Evolutionary conservation across 1,140 invertebrate species (phyloP).

Genomic region (Drosophila elegans): DNA sequence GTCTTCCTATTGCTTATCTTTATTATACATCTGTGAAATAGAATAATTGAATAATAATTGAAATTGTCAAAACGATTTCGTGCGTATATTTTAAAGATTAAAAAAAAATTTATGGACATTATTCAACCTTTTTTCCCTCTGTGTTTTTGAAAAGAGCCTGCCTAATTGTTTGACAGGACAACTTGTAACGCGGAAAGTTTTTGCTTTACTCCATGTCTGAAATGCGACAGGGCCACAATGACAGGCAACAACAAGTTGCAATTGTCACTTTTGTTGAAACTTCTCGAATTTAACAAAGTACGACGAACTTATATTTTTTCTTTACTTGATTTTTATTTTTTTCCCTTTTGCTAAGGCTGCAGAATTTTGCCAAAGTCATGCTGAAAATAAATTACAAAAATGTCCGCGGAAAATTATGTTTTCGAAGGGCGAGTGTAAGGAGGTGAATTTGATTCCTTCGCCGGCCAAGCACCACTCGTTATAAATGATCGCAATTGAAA

Average conservation of each 20-base stretch:
- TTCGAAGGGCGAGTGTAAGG: conserved; percentile 2
- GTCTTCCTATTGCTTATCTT: too few species aligned
- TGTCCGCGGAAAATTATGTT: conserved; percentile 45
- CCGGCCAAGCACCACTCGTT: conserved; percentile 13
- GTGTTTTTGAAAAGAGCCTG: conserved; percentile 19
- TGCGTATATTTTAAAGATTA: background rate
- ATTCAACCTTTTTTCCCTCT: background rate
- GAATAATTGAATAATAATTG: too few species aligned
- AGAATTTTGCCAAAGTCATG: conserved; percentile 52
- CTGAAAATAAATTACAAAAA: conserved; percentile 63
- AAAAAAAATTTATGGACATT: background rate
- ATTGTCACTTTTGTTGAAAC: conserved; percentile 59
- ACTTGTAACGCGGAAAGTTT: conserved; percentile 54
- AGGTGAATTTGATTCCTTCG: conserved; percentile 16
- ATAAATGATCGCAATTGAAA: conserved; percentile 73
- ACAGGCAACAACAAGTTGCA: conserved; percentile 58
- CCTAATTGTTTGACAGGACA: conserved; percentile 69
- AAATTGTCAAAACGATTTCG: too few species aligned
- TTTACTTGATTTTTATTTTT: conserved; percentile 12
- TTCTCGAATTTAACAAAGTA: conserved; percentile 39
- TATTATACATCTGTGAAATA: too few species aligned
- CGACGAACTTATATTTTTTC: conserved; percentile 21
- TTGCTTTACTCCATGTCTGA: conserved; percentile 49
- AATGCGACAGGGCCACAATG: conserved; percentile 40
- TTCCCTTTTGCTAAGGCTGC: conserved; percentile 13